Evolutionary conservation across 2,113 vertebrate species (phyloP).

Genomic region (Dermatemys mawii): DNA sequence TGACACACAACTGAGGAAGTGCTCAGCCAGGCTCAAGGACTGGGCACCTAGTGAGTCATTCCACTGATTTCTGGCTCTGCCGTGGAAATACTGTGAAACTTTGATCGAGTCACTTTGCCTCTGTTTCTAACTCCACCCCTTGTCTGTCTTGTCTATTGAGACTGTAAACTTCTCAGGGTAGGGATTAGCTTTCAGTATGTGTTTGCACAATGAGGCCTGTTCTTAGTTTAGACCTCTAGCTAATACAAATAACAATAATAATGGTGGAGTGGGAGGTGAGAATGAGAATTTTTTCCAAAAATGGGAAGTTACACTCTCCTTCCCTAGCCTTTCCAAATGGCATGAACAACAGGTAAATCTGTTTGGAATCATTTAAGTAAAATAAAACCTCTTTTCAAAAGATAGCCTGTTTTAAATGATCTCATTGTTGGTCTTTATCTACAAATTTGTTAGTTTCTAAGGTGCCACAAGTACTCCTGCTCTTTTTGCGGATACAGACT

Average conservation of each 20-base stretch:
- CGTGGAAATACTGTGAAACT: fast-evolving
- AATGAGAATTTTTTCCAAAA: neutral
- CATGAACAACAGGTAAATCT: neutral
- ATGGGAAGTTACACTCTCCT: neutral
- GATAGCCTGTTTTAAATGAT: neutral
- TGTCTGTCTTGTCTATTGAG: neutral
- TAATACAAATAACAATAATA: neutral
- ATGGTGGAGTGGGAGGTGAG: neutral
- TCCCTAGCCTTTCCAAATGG: neutral
- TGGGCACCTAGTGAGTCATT: neutral
- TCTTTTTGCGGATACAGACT: no score
- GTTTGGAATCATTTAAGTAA: neutral
- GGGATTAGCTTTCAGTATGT: neutral
- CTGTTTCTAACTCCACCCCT: neutral
- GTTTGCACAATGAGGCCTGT: neutral
- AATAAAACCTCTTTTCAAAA: neutral
- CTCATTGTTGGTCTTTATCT: neutral
- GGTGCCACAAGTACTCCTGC: no score
- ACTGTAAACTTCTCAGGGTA: neutral
- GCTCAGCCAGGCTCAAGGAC: neutral
- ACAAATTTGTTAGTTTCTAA: no score
- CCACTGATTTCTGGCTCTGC: neutral
- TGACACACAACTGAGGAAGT: neutral
- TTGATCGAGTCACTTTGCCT: neutral
- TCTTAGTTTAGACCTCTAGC: neutral